A percentile compares a stretch with the other conserved stretches of the same genome.
These are phyloP conservation scores for Parazoanthus atlanticus DNA, from an alignment of 92 coral and sea anemone species.

Conservation along the genomic window DNA sequence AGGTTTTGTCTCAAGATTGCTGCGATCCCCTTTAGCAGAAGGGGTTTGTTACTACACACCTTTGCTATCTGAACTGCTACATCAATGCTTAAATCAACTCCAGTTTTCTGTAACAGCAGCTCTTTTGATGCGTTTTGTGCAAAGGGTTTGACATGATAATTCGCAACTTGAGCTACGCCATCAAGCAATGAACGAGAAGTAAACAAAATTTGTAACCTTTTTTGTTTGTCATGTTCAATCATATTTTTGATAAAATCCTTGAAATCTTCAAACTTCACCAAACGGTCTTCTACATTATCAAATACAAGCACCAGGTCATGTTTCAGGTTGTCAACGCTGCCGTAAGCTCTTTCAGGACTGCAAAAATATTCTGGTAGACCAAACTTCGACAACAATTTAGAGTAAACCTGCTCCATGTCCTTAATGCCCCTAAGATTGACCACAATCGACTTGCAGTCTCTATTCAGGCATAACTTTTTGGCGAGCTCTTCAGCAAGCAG, in stretches of 20 bases:
- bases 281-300: neutral
- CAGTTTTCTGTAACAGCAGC: constrained; percentile 21
- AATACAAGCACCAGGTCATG: neutral
- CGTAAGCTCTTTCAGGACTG: constrained; percentile 22
- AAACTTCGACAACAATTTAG: constrained; percentile 35
- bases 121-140: constrained; percentile 21
- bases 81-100: neutral
- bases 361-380: neutral
- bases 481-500: constrained; percentile 49
- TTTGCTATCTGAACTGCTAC: constrained; percentile 15
- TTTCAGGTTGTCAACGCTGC: constrained; percentile 15
- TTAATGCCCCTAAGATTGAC: constrained; percentile 46
- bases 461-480: neutral
- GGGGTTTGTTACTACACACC: constrained; percentile 55
- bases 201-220: constrained; percentile 46
- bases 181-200: constrained; percentile 45
- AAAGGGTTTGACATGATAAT: constrained; percentile 51
- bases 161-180: neutral
- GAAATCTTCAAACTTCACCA: neutral
- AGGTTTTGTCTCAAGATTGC: constrained; percentile 52
- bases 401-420: constrained; percentile 9
- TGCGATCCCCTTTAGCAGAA: constrained; percentile 42
- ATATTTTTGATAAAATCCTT: neutral
- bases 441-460: neutral
- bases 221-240: constrained; percentile 7